Base-by-base conservation (phyloP, 2,113 vertebrate species). In the Ptychochromis oligacanthus region DNA sequence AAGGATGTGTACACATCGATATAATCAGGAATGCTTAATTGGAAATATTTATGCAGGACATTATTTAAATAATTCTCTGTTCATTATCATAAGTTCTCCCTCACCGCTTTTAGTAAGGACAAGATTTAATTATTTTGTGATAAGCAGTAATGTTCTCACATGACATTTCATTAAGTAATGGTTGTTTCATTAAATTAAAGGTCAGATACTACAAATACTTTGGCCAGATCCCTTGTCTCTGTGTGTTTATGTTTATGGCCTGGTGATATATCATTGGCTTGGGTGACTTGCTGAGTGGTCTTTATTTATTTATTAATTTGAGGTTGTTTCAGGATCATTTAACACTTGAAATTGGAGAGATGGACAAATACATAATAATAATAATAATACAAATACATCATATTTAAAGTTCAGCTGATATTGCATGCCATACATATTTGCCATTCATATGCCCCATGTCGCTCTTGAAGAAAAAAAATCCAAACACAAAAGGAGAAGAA, bases 11-110 rank as follows among this genome's bases (percentile, higher is more conserved):
- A 86, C 80, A 91, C 87, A 89, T 67, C 40, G 74, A 87, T 87
- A 70, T 77, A 84, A 93, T 93, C 85, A 87, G 76, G 70, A 76
- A 65, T n/a, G 7, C 46, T 82, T 88, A 81, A 85, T 86, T 88
- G 77, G 67, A 91, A 89, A 89, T 86, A 88, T 88, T 91, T 67
- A 83, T 86, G 80, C 38, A 83, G 34, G 34, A 65, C 18, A 62
- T 75, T 77, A 74, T 90, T 84, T 65, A 82, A 84, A 83, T 88
- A 84, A 86, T 70, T 80, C 28, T 76, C 4, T 28, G 14, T 82
- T 87, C 65, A 78, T 84, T 83, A 83, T 79, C 81, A 75, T 76
- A 90, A 18, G 38, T 77, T 85, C 52, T 79, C 40, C 17, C 56
- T 54, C 60, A 22, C 65, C 57, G 38, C 18, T 82, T 77, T 58